Percentiles rank a stretch among this genome's conserved stretches.
phyloP scores from a whole-genome alignment of 2,113 vertebrate species.

The Alaudala cheleensis region DNA sequence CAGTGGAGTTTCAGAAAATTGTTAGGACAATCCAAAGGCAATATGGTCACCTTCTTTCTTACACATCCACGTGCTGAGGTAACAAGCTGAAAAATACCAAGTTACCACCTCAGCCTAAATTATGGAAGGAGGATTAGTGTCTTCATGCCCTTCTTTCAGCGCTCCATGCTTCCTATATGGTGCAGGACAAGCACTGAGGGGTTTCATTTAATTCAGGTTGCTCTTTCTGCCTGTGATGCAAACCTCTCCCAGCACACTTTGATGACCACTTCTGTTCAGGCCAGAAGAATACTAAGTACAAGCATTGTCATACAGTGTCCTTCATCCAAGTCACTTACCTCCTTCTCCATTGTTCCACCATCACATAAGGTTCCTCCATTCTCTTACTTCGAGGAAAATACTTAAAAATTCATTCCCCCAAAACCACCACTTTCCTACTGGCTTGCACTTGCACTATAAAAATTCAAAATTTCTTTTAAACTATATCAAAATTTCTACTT shows the following conservation, averaged over 20 bases:
- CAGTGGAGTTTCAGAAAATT: not conserved
- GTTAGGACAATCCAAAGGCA: not conserved
- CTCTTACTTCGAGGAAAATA: not conserved
- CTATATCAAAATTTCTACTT: not conserved
- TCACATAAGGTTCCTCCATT: not conserved
- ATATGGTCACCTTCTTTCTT: not conserved
- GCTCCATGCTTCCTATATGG: not conserved
- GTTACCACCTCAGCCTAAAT: not conserved
- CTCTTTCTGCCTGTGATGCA: not conserved
- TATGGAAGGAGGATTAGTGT: not conserved
- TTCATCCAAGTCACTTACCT: not conserved
- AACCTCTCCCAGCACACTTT: not conserved
- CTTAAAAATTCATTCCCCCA: not conserved
- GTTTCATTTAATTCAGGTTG: not conserved
- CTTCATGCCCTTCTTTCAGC: not conserved
- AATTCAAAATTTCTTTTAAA: not conserved
- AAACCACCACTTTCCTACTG: not conserved
- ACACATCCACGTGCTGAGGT: accelerated
- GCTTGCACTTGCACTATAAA: not conserved
- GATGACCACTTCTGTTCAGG: not conserved
- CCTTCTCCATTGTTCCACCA: not conserved
- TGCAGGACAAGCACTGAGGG: not conserved
- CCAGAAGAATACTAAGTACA: not conserved
- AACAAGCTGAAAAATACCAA: not conserved
- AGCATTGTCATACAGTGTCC: accelerated